phyloP scores from a whole-genome alignment of 2,797 vertebrate species.

The Diplodus puntazzo region DNA sequence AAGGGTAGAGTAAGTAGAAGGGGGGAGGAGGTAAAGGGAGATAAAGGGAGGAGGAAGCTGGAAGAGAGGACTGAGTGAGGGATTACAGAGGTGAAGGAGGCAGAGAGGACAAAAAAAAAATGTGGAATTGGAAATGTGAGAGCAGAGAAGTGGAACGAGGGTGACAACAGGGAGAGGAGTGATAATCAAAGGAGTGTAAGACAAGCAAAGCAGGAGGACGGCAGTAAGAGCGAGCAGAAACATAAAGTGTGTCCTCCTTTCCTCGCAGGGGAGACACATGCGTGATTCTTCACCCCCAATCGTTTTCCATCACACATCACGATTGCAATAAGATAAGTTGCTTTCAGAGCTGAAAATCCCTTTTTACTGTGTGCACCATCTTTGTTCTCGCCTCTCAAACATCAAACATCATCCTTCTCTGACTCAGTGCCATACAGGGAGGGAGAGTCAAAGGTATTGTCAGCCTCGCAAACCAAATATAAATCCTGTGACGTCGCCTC shows the following conservation, averaged over 20 bases:
- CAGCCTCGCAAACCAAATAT: constrained; percentile 67
- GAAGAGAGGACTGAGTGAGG: constrained; percentile 43
- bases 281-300: constrained; percentile 10
- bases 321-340: constrained; percentile 35
- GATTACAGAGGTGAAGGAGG: constrained; percentile 71
- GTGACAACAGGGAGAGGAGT: constrained; percentile 51
- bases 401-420: constrained; percentile 50
- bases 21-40: constrained; percentile 48
- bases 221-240: constrained; percentile 23
- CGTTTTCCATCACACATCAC: constrained; percentile 17
- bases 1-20: constrained; percentile 49
- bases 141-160: constrained; percentile 67
- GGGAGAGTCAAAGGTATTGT: constrained; percentile 68
- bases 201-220: constrained; percentile 37
- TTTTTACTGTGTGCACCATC: constrained; percentile 31
- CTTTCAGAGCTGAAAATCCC: constrained; percentile 36
- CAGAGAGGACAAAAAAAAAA: constrained; percentile 44
- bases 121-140: constrained; percentile 61
- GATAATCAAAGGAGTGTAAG: constrained; percentile 59
- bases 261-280: constrained; percentile 11
- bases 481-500: constrained; percentile 70
- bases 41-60: constrained; percentile 56
- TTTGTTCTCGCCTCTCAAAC: constrained; percentile 59
- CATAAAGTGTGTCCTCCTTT: constrained; percentile 5
- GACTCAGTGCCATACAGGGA: constrained; percentile 59